Base-by-base conservation (phyloP, 2,888 invertebrate species). In the Cyclophora punctaria region DNA sequence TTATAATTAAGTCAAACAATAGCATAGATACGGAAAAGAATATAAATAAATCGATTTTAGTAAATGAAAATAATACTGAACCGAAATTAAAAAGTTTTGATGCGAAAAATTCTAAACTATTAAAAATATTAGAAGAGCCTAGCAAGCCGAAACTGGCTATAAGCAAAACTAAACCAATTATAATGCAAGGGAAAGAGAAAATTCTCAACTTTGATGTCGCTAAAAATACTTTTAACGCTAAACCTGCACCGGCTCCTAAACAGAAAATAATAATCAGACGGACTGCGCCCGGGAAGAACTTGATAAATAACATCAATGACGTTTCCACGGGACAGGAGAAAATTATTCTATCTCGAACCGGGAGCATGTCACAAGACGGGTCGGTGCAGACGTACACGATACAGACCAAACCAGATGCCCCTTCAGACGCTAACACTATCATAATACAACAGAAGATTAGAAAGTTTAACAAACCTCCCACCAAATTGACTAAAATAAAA, bases 51-150 rank as follows among this genome's bases (percentile, higher is more conserved):
- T 49, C 73, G 41, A 63, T 68, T 50, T 56, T 71, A 50, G 67
- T 74, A 3, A 71, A 59, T 53, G 78, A 81, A 43, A 75, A 66
- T 50, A 74, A 58, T 43, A 75, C 60, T 55, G 78, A 80, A 48
- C 55, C 64, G 35, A 81, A 76, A 63, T 66, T 62, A 41, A 51
- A 63, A n/a, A 74, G 76, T 55, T 76, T 74, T 51, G 84, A 82
- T 49, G 79, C 80, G n/a, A 76, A 83, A 4, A 82, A 90, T 3
- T 89, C 90, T 1, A 91, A 90, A 74, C 67, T 91, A 44, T 72
- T 91, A 53, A 90, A 91, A 69, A 90, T 91, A 50, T 73, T 91
- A 57, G 90, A 90, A 62, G 90, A 90, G 58, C 84, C 88, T 0
- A 71, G 70, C 50, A 67, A 75, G 55, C 76, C 79, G 7, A 84